phyloP scores from a whole-genome alignment of 1,140 invertebrate genomes.

The Venturia canescens region DNA sequence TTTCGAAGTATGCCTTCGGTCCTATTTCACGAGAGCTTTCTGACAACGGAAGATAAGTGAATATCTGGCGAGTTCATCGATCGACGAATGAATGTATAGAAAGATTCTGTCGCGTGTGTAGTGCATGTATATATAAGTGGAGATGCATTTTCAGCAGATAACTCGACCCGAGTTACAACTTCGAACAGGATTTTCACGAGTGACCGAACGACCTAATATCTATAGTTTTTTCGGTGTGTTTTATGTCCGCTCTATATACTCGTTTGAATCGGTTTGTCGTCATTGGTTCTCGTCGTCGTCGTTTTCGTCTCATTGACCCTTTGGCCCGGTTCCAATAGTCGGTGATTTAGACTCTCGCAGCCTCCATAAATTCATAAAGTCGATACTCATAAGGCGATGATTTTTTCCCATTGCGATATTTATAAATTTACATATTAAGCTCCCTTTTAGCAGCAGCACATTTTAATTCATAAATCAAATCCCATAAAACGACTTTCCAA shows the following conservation, averaged over 20 bases:
- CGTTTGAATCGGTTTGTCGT: conserved; percentile 8
- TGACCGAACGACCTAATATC: conserved; percentile 13
- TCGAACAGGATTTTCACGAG: conserved; percentile 30
- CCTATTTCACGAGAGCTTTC: too few relatives aligned
- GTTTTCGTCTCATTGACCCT: conserved; percentile 42
- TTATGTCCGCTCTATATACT: neutral
- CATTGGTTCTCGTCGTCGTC: neutral
- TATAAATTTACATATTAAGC: too few relatives aligned
- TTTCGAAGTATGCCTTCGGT: too few relatives aligned
- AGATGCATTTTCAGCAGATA: neutral
- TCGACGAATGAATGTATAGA: neutral
- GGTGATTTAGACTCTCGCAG: conserved; percentile 23
- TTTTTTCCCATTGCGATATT: neutral
- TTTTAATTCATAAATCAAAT: neutral
- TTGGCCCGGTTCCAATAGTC: conserved; percentile 33
- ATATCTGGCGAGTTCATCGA: neutral
- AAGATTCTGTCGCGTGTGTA: too few relatives aligned
- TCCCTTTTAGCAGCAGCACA: too few relatives aligned
- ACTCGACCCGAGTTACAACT: neutral
- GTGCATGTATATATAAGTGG: neutral
- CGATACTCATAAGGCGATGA: conserved; percentile 8
- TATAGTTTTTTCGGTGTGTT: neutral
- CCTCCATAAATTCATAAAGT: conserved; percentile 21
- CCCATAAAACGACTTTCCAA: neutral
- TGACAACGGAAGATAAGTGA: too few relatives aligned